phyloP scores from a whole-genome alignment of 2,113 vertebrate species.

The Columba janthina region DNA sequence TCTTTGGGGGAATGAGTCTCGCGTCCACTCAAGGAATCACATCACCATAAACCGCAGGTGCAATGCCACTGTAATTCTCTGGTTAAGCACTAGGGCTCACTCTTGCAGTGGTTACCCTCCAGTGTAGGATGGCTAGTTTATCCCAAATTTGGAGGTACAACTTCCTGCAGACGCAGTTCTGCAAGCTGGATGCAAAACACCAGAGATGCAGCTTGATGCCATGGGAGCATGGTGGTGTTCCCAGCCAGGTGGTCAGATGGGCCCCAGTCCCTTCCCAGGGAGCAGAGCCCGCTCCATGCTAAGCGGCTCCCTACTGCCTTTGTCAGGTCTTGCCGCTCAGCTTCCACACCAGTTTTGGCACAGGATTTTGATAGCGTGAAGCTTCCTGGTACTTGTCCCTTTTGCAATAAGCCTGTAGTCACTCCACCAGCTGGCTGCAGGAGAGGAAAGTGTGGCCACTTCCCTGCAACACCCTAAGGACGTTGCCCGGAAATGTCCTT shows the following conservation, averaged over 20 bases:
- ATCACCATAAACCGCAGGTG: fast-evolving
- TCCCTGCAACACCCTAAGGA: neutral
- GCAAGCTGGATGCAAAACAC: neutral
- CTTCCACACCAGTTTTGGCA: neutral
- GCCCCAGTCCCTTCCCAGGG: too few species aligned
- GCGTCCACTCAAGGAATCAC: neutral
- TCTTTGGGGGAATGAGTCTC: neutral
- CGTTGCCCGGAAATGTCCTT: neutral
- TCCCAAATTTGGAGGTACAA: neutral
- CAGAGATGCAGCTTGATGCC: neutral
- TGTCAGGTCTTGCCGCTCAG: neutral
- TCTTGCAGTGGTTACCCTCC: neutral
- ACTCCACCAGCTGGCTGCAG: neutral
- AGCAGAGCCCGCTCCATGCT: neutral
- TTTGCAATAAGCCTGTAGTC: neutral
- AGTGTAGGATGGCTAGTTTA: neutral
- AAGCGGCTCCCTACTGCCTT: neutral
- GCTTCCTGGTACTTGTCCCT: neutral
- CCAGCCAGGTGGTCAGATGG: fast-evolving
- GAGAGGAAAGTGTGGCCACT: neutral
- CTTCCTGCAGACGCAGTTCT: neutral
- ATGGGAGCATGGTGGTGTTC: fast-evolving
- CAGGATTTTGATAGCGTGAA: neutral
- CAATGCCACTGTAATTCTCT: neutral
- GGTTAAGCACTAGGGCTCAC: neutral